Conservation (phyloP, 2,888 invertebrate genomes). For the Trisateles emortualis region DNA sequence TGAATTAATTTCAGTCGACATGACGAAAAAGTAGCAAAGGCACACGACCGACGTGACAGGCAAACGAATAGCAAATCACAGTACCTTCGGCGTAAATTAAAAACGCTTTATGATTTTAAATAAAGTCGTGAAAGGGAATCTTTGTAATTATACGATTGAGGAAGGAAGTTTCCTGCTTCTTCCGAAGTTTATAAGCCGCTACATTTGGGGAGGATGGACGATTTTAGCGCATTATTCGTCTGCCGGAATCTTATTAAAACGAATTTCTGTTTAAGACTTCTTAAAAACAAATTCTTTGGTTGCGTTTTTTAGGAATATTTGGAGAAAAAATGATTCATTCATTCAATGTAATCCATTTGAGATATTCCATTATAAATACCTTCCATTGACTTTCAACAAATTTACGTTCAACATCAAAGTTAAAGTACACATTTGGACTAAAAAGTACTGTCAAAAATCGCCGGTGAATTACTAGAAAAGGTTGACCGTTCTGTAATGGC, state of each 20-base stretch:
- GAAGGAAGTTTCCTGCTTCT: constrained; percentile 10
- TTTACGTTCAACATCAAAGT: too few relatives aligned
- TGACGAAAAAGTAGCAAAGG: constrained; percentile 61
- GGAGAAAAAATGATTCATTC: not conserved
- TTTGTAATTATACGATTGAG: constrained; percentile 26
- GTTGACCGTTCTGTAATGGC: too few relatives aligned
- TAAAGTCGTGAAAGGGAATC: constrained; percentile 22
- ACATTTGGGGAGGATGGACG: not conserved
- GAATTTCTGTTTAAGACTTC: not conserved
- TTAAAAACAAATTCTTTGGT: not conserved
- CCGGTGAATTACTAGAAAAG: too few relatives aligned
- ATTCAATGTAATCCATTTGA: too few relatives aligned
- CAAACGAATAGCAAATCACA: constrained; percentile 59
- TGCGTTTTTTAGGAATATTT: not conserved
- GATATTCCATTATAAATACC: too few relatives aligned
- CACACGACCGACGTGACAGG: constrained; percentile 60
- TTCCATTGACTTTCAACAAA: too few relatives aligned
- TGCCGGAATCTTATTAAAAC: not conserved
- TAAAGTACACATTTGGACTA: too few relatives aligned
- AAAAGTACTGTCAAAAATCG: too few relatives aligned
- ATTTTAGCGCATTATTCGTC: not conserved
- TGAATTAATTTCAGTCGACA: constrained; percentile 73
- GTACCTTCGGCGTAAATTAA: constrained; percentile 28
- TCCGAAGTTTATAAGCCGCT: not conserved
- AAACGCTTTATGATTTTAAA: constrained; percentile 40